phyloP scores from a whole-genome alignment of 1,140 invertebrate genomes.

The Rhyzopertha dominica region DNA sequence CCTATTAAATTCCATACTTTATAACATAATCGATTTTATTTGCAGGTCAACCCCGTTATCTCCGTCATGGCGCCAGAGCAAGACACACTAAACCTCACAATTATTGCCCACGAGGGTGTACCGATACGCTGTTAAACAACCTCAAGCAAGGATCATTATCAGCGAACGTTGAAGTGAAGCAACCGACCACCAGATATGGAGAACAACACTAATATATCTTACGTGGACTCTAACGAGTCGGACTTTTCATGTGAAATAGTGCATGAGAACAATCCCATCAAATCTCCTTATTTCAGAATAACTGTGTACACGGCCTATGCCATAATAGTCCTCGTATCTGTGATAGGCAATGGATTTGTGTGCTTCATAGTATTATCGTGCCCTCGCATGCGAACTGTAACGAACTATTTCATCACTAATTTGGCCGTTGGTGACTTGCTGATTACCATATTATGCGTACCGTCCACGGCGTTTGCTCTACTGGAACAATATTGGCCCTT shows the following conservation, averaged over 20 bases:
- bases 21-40: too few species aligned
- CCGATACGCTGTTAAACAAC: too few species aligned
- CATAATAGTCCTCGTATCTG: conserved; percentile 65
- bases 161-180: too few species aligned
- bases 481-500: conserved; percentile 81
- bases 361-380: conserved; percentile 75
- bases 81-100: too few species aligned
- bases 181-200: too few species aligned
- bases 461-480: conserved; percentile 74
- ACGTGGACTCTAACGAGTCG: too few species aligned
- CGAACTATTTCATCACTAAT: conserved; percentile 84
- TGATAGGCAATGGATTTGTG: conserved; percentile 75
- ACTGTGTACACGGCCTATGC: conserved; percentile 70
- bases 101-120: too few species aligned
- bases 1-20: too few species aligned
- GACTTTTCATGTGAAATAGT: conserved; percentile 1
- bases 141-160: too few species aligned
- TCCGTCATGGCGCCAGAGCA: too few species aligned
- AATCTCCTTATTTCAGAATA: conserved; percentile 53
- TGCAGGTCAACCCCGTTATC: too few species aligned
- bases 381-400: conserved; percentile 78
- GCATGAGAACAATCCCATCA: conserved; percentile 5
- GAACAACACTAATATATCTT: too few species aligned
- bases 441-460: conserved; percentile 81
- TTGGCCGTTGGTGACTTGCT: conserved; percentile 79